Evolutionary conservation across 2,113 vertebrate genomes (phyloP), one percentile per base, ranked within the genome.

Genomic region (Xiphias gladius): DNA sequence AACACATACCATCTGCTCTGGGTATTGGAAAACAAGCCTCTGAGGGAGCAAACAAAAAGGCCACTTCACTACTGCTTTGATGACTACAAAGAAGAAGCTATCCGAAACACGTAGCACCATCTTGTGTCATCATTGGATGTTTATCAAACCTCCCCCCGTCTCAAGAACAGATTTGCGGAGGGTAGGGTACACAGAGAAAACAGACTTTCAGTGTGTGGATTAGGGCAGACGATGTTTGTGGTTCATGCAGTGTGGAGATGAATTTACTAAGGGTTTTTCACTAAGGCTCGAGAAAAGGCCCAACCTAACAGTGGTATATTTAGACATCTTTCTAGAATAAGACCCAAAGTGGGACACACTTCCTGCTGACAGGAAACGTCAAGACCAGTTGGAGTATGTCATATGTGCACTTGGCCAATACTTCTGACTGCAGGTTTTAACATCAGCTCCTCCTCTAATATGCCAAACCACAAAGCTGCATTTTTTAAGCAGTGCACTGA

Each of bases 1-100:
- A 92, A 91, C 86, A 86, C 86, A 89, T 65, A 88, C 89, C 93
- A 94, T 93, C 92, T 94, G 92, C 89, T 93, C 75, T 85, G 90
- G 85, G 85, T 85, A 77, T 86, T 84, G 88, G 81, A 92, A 89
- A 92, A 93, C 89, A 92, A 90, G 88, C 73, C 87, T 87, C 90
- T 5, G 70, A 89, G 89, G 86, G 80, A 85, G 86, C 87, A 83
- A 85, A 90, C 83, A 91, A 91, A 91, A 92, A 90, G 89, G 85
- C 89, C 88, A 89, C 88, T 90, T 90, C 79, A 83, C 81, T 85
- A 54, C 72, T 76, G 85, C 89, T 91, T 86, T 93, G 82, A 93
- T 88, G 82, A 87, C 66, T 79, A 82, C 83, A 85, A 83, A 74
- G 35, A 81, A 63, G 80, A 82, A 76, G 83, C 76, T 82, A 55